Evolutionary conservation across 2,113 vertebrate genomes (phyloP).

Genomic region (Chaetorhynchus papuensis): DNA sequence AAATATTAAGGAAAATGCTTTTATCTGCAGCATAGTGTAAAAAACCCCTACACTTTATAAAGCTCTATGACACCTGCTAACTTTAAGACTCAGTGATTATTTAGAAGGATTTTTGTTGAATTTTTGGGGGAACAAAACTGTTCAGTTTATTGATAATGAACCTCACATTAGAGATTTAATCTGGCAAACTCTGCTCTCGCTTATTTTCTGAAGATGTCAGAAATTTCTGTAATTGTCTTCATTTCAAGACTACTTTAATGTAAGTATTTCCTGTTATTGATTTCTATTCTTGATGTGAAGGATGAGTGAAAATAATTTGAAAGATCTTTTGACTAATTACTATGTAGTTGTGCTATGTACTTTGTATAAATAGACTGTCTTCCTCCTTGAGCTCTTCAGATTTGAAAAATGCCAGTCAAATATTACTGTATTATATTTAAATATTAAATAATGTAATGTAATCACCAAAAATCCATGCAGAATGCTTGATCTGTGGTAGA

Average conservation of each 20-base stretch:
- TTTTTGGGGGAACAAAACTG: neutral
- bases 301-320: neutral
- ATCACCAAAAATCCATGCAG: neutral
- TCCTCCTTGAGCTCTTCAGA: neutral
- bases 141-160: neutral
- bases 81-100: neutral
- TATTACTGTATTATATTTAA: neutral
- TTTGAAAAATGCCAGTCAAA: neutral
- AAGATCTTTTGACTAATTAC: neutral
- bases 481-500: neutral
- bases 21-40: neutral
- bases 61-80: neutral
- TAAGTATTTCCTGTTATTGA: neutral
- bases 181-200: neutral
- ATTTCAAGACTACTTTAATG: neutral
- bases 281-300: conserved; percentile 1
- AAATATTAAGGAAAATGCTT: neutral
- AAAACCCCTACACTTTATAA: neutral
- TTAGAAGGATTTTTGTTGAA: neutral
- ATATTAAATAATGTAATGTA: neutral
- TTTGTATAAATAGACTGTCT: neutral
- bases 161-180: neutral
- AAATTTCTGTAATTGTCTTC: neutral
- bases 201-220: neutral
- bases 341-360: neutral